phyloP scores from a whole-genome alignment of 2,113 vertebrate species.

The Gulo gulo region DNA sequence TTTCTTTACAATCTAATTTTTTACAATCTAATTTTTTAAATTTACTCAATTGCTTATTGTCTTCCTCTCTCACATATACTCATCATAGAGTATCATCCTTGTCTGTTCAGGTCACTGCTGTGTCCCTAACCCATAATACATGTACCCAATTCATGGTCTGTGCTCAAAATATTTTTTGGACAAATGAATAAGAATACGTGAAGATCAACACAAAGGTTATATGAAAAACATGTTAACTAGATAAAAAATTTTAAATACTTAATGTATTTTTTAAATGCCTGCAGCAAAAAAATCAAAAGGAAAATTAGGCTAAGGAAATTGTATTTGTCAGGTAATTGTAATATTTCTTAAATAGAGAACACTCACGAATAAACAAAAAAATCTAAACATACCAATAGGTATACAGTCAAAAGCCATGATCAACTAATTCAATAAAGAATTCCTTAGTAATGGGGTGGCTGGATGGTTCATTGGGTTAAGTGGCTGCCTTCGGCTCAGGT shows the following conservation, averaged over 20 bases:
- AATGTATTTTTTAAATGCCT: background rate
- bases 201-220: background rate
- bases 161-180: background rate
- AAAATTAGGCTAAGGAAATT: background rate
- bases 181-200: background rate
- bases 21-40: background rate
- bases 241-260: background rate
- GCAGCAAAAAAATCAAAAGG: background rate
- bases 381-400: background rate
- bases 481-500: no score
- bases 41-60: background rate
- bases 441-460: background rate
- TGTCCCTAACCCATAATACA: background rate
- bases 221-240: background rate
- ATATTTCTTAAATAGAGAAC: background rate
- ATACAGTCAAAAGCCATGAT: background rate
- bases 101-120: background rate
- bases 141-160: background rate
- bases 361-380: background rate
- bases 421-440: background rate
- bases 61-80: background rate
- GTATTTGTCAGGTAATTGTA: background rate
- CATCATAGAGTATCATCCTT: background rate
- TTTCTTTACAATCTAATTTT: background rate
- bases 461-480: no score